Percentiles rank a stretch among this genome's conserved stretches.
phyloP scores from a whole-genome alignment of 2,113 vertebrate genomes.

The Parotia lawesii region DNA sequence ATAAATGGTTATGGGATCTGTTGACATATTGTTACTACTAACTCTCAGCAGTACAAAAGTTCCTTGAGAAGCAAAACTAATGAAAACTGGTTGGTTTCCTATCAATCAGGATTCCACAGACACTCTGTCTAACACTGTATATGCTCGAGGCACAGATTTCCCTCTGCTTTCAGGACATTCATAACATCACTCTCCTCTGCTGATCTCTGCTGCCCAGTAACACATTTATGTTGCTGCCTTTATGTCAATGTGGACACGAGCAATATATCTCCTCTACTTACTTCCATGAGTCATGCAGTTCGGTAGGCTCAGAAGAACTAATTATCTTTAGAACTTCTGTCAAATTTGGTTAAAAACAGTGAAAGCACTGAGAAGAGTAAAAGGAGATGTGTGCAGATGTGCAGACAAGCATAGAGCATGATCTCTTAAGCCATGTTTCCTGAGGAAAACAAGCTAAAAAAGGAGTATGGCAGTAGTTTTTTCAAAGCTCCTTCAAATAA shows the following conservation, averaged over 20 bases:
- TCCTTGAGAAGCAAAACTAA: slow-evolving; percentile 12
- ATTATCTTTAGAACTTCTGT: not conserved
- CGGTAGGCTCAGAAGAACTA: not conserved
- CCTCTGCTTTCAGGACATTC: not conserved
- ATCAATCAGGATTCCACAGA: not conserved
- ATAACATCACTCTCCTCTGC: not conserved
- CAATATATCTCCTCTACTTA: not conserved
- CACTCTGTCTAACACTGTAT: not conserved
- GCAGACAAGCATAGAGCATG: not conserved
- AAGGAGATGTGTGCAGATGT: not conserved
- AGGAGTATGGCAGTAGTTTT: not conserved
- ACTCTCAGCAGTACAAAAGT: not conserved
- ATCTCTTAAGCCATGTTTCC: slow-evolving; percentile 2
- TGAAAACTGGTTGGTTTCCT: not conserved
- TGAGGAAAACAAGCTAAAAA: slow-evolving; percentile 30
- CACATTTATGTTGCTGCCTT: not conserved
- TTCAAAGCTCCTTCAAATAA: slow-evolving; percentile 48
- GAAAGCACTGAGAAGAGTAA: not conserved
- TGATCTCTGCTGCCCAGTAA: not conserved
- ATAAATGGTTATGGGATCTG: not conserved
- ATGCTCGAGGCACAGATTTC: not conserved
- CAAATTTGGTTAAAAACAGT: not conserved
- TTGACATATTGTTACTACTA: not conserved
- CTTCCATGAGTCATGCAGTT: not conserved
- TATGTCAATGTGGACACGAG: not conserved